Evolutionary conservation across 2,113 vertebrate genomes (phyloP).

Genomic region (Sylvia atricapilla): DNA sequence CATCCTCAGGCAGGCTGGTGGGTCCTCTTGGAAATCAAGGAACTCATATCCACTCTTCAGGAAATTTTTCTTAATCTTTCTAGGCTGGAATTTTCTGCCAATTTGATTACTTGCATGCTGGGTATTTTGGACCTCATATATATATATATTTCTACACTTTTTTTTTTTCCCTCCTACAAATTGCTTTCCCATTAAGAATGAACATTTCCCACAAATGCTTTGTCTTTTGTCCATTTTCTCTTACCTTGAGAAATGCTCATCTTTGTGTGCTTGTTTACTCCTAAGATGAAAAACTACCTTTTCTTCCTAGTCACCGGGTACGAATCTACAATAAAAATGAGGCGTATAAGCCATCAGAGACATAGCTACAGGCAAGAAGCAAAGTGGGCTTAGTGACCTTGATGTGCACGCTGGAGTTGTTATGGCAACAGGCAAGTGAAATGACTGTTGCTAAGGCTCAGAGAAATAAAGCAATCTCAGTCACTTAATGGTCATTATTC

Average conservation of each 20-base stretch:
- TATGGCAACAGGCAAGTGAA: conserved; percentile 83
- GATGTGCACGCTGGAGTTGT: conserved; percentile 77
- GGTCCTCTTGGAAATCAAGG: neutral
- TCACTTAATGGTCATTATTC: conserved; percentile 71
- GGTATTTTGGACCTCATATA: neutral
- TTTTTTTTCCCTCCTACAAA: neutral
- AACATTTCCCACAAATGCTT: neutral
- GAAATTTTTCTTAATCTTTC: neutral
- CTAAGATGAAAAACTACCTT: conserved; percentile 35
- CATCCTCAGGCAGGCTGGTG: neutral
- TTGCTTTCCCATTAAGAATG: neutral
- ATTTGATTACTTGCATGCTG: neutral
- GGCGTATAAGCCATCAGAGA: conserved; percentile 58
- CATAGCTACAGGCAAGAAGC: conserved; percentile 63
- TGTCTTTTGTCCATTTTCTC: neutral
- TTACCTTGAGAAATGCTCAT: conserved; percentile 15
- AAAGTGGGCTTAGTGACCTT: conserved; percentile 81
- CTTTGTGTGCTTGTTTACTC: conserved; percentile 46
- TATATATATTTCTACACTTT: neutral
- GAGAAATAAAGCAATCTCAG: conserved; percentile 70
- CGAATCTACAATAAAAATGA: conserved; percentile 72
- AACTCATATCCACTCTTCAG: neutral
- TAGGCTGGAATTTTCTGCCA: neutral
- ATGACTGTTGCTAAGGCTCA: conserved; percentile 76
- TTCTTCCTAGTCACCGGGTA: conserved; percentile 6